Base-by-base conservation (phyloP, 2,797 vertebrate species). In the Decapterus maruadsi region DNA sequence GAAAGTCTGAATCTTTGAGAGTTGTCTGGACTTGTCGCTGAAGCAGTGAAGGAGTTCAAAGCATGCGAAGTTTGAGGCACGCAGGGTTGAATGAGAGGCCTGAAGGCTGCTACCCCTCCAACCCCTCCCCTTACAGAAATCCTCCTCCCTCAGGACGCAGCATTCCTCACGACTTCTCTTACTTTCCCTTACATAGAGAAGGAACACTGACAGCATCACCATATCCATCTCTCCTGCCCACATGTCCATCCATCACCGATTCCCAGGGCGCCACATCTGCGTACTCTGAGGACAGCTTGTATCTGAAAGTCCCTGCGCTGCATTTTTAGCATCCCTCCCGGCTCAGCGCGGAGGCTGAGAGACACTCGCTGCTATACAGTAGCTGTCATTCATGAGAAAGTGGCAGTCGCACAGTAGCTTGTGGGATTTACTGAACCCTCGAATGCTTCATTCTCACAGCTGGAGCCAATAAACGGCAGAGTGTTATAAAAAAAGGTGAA, bases 181-280 rank as follows among this genome's bases (percentile, higher is more conserved):
- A 55, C 57, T 75, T 87, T 66, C 55, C 78, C 84, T 80, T 87
- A 88, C 58, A 87, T 87, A 85, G 87, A 54, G 57, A 65, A 75
- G 6, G 57, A 69, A n/a, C 42, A 22, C 1, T 34, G 56, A 74
- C 64, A 71, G 46, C 34, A 46, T 50, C 58, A 1, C 46, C 3
- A 42, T 0, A 17, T 72, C 68, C 2, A 6, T 61, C 43, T 76
- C 43, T 53, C 10, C 3, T 45, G 43, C 26, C 12, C 43, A 57
- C 26, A 45, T 66, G 11, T 46, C 57, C n/a, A 80, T 86, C 67
- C 11, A 13, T 61, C 69, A 48, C 38, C 40, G 54, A 71, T 75
- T 89, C 85, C 89, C 86, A 68, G 55, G 50, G 82, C 67, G 45
- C 66, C 72, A 74, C 61, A 78, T 80, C 64, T 75, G 65, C 1